Percentiles rank a stretch among this genome's conserved stretches.
Evolutionary conservation across 2,113 vertebrate species (phyloP).

Genomic region (Microtus montanus): DNA sequence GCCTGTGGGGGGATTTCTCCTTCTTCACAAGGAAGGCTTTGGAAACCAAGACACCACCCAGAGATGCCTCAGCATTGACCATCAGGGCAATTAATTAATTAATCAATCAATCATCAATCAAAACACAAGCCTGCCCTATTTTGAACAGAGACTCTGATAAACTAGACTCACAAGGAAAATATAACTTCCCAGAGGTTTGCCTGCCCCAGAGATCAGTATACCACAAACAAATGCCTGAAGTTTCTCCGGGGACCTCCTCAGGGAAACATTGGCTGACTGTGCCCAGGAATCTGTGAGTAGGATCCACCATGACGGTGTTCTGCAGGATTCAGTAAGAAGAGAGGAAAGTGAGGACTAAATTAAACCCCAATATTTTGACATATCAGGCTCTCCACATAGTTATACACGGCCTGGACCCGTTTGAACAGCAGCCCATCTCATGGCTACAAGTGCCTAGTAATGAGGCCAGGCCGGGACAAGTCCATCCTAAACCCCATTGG

Average conservation of each 20-base stretch:
- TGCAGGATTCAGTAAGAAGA: not conserved
- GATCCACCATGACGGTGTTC: not conserved
- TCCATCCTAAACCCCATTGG: not conserved
- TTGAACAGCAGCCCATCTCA: not conserved
- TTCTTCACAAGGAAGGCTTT: conserved; percentile 1
- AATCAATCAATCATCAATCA: not conserved
- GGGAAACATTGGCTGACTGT: not conserved
- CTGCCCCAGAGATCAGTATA: not conserved
- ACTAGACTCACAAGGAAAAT: not conserved
- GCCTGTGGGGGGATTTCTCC: not conserved
- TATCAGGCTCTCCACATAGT: not conserved
- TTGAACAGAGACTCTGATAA: conserved; percentile 15
- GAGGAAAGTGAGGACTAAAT: not conserved
- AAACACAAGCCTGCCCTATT: not conserved
- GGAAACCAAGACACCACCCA: not conserved
- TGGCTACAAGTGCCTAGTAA: not conserved
- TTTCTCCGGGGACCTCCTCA: not conserved
- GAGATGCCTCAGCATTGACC: not conserved
- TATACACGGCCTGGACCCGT: not conserved
- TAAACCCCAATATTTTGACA: not conserved
- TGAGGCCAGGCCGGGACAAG: not conserved
- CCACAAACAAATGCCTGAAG: conserved; percentile 7
- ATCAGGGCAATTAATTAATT: not conserved
- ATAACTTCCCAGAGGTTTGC: not conserved
- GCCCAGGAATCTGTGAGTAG: not conserved